A percentile compares a stretch with the other conserved stretches of the same genome.
Evolutionary conservation across 2,113 vertebrate genomes (phyloP).

Genomic region (Brevimyrus niger): DNA sequence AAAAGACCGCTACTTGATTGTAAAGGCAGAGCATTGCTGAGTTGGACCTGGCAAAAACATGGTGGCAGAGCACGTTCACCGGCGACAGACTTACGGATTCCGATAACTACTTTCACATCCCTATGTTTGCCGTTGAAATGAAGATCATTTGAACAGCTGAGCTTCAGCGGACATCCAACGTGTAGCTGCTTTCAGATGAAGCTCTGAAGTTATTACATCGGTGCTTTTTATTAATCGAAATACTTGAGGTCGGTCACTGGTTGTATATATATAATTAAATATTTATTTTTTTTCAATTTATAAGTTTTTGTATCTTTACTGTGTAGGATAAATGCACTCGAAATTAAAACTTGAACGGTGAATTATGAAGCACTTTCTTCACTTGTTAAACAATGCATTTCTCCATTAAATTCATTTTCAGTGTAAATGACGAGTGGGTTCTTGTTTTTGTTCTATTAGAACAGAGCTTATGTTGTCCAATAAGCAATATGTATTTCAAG

Average conservation of each 20-base stretch:
- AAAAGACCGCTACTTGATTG: conserved; percentile 31
- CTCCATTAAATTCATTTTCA: conserved; percentile 63
- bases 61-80: not conserved
- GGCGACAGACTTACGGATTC: not conserved
- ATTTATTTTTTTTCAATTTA: conserved; percentile 72
- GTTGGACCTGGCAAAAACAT: not conserved
- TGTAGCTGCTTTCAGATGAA: conserved; percentile 41
- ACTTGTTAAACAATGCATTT: conserved; percentile 48
- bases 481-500: not conserved
- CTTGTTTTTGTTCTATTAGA: conserved; percentile 27
- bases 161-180: conserved; percentile 37
- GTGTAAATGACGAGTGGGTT: conserved; percentile 43
- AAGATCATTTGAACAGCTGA: not conserved
- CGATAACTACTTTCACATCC: not conserved
- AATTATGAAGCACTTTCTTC: conserved; percentile 70
- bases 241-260: conserved; percentile 73
- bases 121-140: not conserved
- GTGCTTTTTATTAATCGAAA: conserved; percentile 38
- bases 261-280: conserved; percentile 63
- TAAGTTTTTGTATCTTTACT: conserved; percentile 43
- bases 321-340: conserved; percentile 64
- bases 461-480: not conserved
- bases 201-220: conserved; percentile 7
- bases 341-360: conserved; percentile 68
- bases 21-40: not conserved